A percentile compares a stretch with the other conserved stretches of the same genome.
These are phyloP conservation scores for Trachelus tabidus DNA, from an alignment of 2,888 invertebrate genomes.

Conservation along the genomic window DNA sequence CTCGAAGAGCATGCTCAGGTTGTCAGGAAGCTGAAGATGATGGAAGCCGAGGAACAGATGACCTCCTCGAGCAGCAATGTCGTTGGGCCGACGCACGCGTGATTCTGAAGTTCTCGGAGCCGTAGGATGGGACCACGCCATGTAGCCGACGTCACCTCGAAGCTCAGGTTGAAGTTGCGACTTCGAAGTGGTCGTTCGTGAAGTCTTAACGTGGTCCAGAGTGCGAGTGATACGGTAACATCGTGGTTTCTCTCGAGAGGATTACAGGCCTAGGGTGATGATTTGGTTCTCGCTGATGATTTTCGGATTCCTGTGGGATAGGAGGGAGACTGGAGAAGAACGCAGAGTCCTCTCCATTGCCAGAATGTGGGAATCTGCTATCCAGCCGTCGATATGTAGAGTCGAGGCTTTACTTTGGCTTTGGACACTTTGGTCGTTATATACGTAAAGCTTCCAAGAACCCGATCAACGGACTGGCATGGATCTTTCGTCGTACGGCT, in stretches of 20 bases:
- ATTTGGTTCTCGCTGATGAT: neutral
- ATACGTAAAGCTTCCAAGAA: neutral
- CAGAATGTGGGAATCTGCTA: neutral
- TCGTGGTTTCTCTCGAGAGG: neutral
- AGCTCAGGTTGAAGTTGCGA: slow-evolving; percentile 7
- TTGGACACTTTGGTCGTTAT: neutral
- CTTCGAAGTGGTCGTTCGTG: neutral
- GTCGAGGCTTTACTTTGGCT: neutral
- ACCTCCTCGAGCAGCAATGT: slow-evolving; percentile 38
- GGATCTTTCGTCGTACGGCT: neutral
- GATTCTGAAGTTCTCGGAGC: slow-evolving; percentile 30
- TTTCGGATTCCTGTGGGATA: neutral
- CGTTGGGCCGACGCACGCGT: slow-evolving; percentile 51
- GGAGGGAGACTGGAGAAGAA: neutral
- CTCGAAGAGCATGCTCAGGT: slow-evolving; percentile 66
- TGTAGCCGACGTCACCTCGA: slow-evolving; percentile 7
- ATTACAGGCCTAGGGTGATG: neutral
- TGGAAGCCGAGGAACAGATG: slow-evolving; percentile 59
- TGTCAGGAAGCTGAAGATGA: slow-evolving; percentile 62
- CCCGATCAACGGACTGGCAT: neutral
- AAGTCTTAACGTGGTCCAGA: neutral
- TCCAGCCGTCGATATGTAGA: neutral
- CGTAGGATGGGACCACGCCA: slow-evolving; percentile 13
- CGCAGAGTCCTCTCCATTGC: neutral
- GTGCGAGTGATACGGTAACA: neutral